Evolutionary conservation across 2,797 vertebrate genomes (phyloP).

Genomic region (Bovichtus variegatus): DNA sequence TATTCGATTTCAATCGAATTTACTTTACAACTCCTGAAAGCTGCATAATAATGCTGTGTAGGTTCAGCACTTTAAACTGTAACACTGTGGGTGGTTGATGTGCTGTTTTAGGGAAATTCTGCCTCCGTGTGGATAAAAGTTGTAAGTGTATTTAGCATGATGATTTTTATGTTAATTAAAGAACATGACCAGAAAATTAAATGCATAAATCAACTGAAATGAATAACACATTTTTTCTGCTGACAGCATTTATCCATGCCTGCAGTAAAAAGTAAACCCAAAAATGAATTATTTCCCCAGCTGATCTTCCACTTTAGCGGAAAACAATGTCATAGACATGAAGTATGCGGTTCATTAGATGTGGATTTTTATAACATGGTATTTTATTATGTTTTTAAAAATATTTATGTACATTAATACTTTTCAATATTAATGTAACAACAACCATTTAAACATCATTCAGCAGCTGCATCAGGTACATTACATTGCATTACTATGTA

Average conservation of each 20-base stretch:
- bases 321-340: neutral
- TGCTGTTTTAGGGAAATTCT: neutral
- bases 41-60: neutral
- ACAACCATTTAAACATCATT: neutral
- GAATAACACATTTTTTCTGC: neutral
- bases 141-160: neutral
- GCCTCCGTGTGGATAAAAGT: constrained; percentile 42
- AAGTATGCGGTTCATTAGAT: neutral
- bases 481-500: too few relatives aligned
- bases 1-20: too few relatives aligned
- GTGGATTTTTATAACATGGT: neutral
- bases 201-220: neutral
- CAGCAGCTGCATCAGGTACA: neutral
- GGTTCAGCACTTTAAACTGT: neutral
- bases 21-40: neutral
- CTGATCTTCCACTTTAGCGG: neutral
- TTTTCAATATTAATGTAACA: neutral
- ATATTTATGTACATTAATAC: neutral
- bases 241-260: neutral
- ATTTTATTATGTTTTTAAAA: neutral
- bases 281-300: neutral
- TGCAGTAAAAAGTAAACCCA: neutral
- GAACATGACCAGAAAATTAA: neutral
- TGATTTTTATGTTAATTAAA: neutral
- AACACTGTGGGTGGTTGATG: neutral